phyloP scores from a whole-genome alignment of 2,113 vertebrate species.

The Pseudopodoces humilis region DNA sequence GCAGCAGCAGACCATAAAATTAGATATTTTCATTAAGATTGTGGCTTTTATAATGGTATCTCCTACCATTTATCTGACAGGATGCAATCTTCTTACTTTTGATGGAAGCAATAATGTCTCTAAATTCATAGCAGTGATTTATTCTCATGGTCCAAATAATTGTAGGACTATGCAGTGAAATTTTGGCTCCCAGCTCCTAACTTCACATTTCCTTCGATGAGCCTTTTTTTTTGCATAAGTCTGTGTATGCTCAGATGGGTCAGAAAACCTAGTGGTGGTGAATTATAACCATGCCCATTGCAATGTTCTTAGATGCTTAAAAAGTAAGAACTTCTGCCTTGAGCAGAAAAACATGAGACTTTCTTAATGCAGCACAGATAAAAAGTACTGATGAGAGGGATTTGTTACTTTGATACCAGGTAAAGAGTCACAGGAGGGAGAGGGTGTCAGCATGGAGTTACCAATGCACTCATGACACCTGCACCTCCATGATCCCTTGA shows the following conservation, averaged over 20 bases:
- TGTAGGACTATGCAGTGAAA: accelerated
- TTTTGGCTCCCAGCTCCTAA: not conserved
- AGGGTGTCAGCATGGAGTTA: too few relatives aligned
- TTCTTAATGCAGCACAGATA: not conserved
- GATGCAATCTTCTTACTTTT: not conserved
- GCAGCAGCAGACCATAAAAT: not conserved
- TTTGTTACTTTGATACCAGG: not conserved
- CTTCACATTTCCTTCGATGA: not conserved
- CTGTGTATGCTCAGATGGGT: not conserved
- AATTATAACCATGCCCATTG: not conserved
- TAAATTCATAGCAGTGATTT: not conserved
- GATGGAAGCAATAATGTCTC: not conserved
- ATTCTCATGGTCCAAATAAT: not conserved
- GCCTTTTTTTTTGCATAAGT: not conserved
- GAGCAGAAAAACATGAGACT: not conserved
- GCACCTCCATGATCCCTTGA: not conserved
- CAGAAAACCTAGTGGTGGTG: not conserved
- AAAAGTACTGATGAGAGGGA: not conserved
- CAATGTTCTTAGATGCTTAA: not conserved
- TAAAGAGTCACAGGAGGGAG: not conserved
- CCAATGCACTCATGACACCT: too few relatives aligned
- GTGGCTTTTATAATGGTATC: not conserved
- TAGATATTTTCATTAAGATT: not conserved
- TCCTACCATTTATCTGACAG: not conserved
- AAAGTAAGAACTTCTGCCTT: not conserved